Base-by-base conservation (phyloP, 92 coral and sea anemone genomes). In the Metridium senile region DNA sequence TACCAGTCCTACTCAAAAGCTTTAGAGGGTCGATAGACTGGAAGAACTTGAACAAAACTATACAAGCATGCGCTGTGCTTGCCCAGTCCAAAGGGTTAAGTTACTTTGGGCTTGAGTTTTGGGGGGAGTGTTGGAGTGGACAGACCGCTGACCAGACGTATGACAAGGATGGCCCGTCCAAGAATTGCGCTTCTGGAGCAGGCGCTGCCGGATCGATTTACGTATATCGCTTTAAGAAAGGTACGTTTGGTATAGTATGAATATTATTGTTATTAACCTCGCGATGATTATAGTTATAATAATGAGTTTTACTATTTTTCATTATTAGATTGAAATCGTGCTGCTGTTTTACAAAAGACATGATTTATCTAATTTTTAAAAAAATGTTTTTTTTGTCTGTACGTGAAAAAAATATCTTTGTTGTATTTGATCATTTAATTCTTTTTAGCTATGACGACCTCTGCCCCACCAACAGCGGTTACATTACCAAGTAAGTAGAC, bases 71-170 rank as follows among this genome's bases (percentile, higher is more conserved):
- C 62, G 91, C 91, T 7, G 31, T 46, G 33, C 72, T 74, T 23
- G 96, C 85, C 8, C 74, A 90, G 32, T 16, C 73, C n/a, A 82
- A 80, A 32, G 89, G 96, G 3, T 90, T 26, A 34, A 28, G 71
- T 0, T 90, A 90, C 75, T 87, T 87, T 81, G 91, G 89, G 0
- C 68, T 90, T 75, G 91, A 90, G 77, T 90, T 72, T 52, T 90
- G 78, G 52, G 96, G 96, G 27, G 96, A 90, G 64, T 90, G 96
- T 71, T 90, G 92, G 96, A 87, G 91, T 64, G 96, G 92, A 59
- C 70, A 84, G 46, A 75, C n/a, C 26, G 87, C 87, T 76, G 79
- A 66, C 31, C 62, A 51, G 49, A 86, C 90, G 19, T 86, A 70
- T 39, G 53, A 75, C 26, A 80, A 71, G 26, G 79, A 86, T 45